phyloP scores from a whole-genome alignment of 2,113 vertebrate species.

The Mirounga angustirostris region DNA sequence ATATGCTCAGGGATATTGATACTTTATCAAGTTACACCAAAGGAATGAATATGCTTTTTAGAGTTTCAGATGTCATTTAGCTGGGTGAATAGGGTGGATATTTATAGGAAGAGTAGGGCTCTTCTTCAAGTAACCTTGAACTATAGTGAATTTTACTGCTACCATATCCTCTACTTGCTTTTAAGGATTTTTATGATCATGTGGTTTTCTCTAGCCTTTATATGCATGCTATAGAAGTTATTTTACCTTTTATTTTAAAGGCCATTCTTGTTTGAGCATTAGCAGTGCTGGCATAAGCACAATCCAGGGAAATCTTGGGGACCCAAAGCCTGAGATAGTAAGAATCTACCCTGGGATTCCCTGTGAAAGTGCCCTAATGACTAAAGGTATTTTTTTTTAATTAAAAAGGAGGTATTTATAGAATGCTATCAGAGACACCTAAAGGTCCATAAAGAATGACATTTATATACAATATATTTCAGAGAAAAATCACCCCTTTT shows the following conservation, averaged over 20 bases:
- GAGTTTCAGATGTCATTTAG: conserved; percentile 35
- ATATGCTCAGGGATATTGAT: not conserved
- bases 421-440: not conserved
- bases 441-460: not conserved
- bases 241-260: conserved; percentile 46
- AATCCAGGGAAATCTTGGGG: not conserved
- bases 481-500: not conserved
- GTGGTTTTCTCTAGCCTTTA: not conserved
- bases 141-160: not conserved
- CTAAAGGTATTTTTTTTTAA: not conserved
- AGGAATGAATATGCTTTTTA: conserved; percentile 15
- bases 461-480: conserved; percentile 12
- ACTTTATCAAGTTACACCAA: conserved; percentile 31
- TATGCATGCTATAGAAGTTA: not conserved
- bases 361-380: not conserved
- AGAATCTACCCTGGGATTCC: not conserved
- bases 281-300: not conserved
- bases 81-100: not conserved
- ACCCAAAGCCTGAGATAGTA: not conserved
- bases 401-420: not conserved
- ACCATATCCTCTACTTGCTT: not conserved
- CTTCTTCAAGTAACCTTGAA: conserved; percentile 39
- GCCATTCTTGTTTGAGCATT: not conserved
- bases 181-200: conserved; percentile 22
- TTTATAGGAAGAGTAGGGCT: not conserved